A percentile compares a stretch with the other conserved stretches of the same genome.
These are phyloP conservation scores for Drosophila hydei DNA, from an alignment of 1,140 invertebrate genomes.

Conservation along the genomic window DNA sequence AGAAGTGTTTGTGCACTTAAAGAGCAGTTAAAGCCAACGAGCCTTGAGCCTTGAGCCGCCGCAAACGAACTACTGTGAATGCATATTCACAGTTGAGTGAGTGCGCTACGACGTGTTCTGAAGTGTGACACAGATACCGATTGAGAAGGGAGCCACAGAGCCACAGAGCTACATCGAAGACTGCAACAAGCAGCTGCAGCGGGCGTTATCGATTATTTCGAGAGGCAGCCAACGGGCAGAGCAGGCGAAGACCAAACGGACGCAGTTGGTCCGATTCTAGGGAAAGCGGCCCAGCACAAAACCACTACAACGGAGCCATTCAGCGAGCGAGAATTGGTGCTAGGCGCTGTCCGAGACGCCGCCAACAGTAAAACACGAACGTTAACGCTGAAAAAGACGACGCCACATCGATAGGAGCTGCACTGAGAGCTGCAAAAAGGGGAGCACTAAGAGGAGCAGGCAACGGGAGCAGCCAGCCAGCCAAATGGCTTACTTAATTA, in stretches of 20 bases:
- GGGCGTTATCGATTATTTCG: slow-evolving; percentile 29
- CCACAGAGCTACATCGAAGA: neutral
- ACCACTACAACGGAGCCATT: slow-evolving; percentile 83
- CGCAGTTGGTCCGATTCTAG: slow-evolving; percentile 60
- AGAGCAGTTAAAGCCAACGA: neutral
- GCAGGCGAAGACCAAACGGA: neutral
- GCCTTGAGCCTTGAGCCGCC: too few relatives aligned
- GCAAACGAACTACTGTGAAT: neutral
- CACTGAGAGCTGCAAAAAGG: neutral
- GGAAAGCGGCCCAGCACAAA: slow-evolving; percentile 53
- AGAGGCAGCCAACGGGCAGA: neutral
- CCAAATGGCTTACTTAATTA: slow-evolving; percentile 81
- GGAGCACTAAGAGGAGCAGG: neutral
- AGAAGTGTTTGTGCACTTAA: slow-evolving; percentile 7
- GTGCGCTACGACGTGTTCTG: neutral
- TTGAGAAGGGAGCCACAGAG: neutral
- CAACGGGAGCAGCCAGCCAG: slow-evolving; percentile 4
- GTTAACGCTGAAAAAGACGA: slow-evolving; percentile 67
- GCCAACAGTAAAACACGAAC: slow-evolving; percentile 46
- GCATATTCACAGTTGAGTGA: neutral
- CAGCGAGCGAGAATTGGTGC: slow-evolving; percentile 55
- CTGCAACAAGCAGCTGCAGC: slow-evolving; percentile 1
- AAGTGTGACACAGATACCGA: slow-evolving; percentile 46
- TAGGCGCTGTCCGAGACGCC: slow-evolving; percentile 59
- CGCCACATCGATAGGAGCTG: slow-evolving; percentile 75